phyloP scores from a whole-genome alignment of 2,113 vertebrate genomes.

The Chascanopsetta lugubris region DNA sequence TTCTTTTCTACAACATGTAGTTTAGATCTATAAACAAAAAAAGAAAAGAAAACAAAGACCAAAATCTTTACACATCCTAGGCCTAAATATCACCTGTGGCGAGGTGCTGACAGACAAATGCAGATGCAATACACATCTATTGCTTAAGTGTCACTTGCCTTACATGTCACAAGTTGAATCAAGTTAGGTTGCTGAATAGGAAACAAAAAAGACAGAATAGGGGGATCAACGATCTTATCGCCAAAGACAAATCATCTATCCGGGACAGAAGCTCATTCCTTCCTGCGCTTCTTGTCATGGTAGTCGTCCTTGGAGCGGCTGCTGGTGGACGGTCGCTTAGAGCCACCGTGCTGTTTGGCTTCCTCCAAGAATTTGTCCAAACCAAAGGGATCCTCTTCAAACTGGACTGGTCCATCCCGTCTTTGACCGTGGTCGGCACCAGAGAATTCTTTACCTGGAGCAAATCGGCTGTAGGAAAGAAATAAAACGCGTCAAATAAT shows the following conservation, averaged over 20 bases:
- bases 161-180: too few species aligned
- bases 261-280: slow-evolving; percentile 83
- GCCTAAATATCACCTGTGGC: too few species aligned
- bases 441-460: slow-evolving; percentile 94
- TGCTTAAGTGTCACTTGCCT: too few species aligned
- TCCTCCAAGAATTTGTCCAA: slow-evolving; percentile 99
- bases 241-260: not conserved
- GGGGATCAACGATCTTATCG: too few species aligned
- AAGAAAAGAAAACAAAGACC: too few species aligned
- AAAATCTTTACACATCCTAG: too few species aligned
- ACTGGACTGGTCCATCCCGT: slow-evolving; percentile 94
- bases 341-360: slow-evolving; percentile 96
- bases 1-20: too few species aligned
- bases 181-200: too few species aligned
- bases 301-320: slow-evolving; percentile 95
- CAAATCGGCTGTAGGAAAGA: slow-evolving; percentile 82
- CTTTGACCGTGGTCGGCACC: slow-evolving; percentile 90
- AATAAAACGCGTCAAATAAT: too few species aligned
- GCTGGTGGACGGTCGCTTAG: slow-evolving; percentile 93
- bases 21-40: too few species aligned
- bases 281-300: slow-evolving; percentile 97
- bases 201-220: not conserved
- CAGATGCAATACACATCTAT: too few species aligned
- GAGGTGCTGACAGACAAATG: too few species aligned
- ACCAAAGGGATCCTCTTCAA: slow-evolving; percentile 98